Percentiles rank a stretch among this genome's conserved stretches.
Evolutionary conservation across 2,113 vertebrate genomes (phyloP).

Genomic region (Pogona vitticeps): DNA sequence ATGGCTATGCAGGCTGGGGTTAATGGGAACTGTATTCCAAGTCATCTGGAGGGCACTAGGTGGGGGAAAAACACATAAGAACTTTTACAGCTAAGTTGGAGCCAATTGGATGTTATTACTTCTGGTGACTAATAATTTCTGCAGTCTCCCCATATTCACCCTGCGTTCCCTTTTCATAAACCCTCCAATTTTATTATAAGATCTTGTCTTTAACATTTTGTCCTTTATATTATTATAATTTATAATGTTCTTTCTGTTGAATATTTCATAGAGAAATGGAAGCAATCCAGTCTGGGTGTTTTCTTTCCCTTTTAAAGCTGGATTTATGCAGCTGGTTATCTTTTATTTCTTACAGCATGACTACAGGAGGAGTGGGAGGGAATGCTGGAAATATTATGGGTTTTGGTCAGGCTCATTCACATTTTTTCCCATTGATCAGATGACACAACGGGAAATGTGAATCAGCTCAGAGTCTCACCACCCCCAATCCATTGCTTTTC

Average conservation of each 20-base stretch:
- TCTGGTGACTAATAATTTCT: constrained; percentile 27
- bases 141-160: not conserved
- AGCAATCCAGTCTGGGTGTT: not conserved
- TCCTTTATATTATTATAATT: constrained; percentile 41
- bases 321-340: constrained; percentile 5
- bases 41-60: not conserved
- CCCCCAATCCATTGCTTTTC: no score
- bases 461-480: no score
- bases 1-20: no score
- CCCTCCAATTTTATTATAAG: constrained; percentile 32
- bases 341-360: constrained; percentile 27
- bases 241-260: constrained; percentile 41
- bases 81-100: not conserved
- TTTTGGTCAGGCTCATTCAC: no score
- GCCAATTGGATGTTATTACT: not conserved
- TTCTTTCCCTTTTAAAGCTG: not conserved
- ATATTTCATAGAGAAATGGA: constrained; percentile 54
- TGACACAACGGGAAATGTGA: no score
- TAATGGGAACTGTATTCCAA: not conserved
- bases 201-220: constrained; percentile 4
- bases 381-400: no score
- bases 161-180: not conserved
- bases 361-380: no score
- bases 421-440: no score
- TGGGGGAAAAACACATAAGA: no score